A percentile compares a stretch with the other conserved stretches of the same genome.
These are phyloP conservation scores for Synanthedon tipuliformis DNA, from an alignment of 2,888 invertebrate species.

Conservation along the genomic window DNA sequence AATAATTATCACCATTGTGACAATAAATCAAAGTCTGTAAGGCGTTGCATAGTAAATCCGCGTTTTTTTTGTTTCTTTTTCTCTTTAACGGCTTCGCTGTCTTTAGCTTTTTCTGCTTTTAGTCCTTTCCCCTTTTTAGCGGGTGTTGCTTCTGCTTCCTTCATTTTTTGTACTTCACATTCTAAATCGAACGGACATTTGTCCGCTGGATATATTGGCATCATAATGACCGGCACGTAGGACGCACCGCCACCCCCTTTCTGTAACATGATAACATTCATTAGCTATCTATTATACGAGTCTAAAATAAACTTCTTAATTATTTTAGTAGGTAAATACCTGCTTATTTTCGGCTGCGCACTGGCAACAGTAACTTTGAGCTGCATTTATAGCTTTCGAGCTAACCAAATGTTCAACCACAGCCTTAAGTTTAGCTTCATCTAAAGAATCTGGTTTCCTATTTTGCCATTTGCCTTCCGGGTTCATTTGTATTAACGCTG, in stretches of 20 bases:
- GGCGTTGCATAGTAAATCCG: conserved; percentile 40
- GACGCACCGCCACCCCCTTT: conserved; percentile 25
- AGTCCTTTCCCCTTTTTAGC: conserved; percentile 15
- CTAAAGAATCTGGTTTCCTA: conserved; percentile 30
- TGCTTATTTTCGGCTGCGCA: conserved; percentile 34
- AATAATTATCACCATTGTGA: conserved; percentile 41
- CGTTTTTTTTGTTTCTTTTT: conserved; percentile 39
- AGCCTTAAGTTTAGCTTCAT: conserved; percentile 37
- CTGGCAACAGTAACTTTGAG: conserved; percentile 47
- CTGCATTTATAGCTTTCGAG: conserved; percentile 40
- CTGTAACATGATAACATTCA: conserved; percentile 13
- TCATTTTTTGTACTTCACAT: conserved; percentile 39
- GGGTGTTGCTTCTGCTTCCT: conserved; percentile 24
- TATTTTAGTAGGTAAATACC: neutral
- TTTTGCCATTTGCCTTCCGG: conserved; percentile 51
- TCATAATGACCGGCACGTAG: conserved; percentile 54
- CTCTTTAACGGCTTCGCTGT: conserved; percentile 25
- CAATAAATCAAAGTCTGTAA: conserved; percentile 52
- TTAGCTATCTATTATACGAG: neutral
- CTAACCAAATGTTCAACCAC: conserved; percentile 41
- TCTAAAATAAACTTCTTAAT: neutral
- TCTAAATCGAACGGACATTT: conserved; percentile 54
- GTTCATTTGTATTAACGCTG: conserved; percentile 44
- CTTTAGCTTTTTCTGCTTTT: conserved; percentile 9
- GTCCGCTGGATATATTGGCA: conserved; percentile 49